Evolutionary conservation across 2,888 invertebrate species (phyloP).

Genomic region (Acanthococcus lagerstroemiae): DNA sequence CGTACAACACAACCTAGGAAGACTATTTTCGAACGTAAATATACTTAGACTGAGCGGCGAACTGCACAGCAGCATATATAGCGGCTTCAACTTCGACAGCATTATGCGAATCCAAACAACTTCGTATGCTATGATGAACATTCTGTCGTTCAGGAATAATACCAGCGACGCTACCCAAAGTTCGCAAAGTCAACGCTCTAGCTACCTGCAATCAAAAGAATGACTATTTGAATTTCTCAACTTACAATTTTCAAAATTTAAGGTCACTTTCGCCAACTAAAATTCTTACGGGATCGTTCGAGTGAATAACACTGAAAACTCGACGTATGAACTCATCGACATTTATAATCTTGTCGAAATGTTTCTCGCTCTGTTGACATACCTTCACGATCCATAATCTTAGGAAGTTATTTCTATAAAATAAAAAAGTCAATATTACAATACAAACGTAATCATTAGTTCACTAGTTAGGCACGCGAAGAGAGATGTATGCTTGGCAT

Average conservation of each 20-base stretch:
- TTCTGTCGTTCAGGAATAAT: slow-evolving; percentile 89
- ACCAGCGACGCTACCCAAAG: slow-evolving; percentile 82
- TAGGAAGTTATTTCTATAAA: slow-evolving; percentile 71
- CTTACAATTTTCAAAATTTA: not conserved
- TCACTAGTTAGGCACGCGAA: too few species aligned
- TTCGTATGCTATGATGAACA: slow-evolving; percentile 87
- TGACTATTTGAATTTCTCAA: not conserved
- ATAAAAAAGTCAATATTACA: not conserved
- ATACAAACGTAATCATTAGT: not conserved
- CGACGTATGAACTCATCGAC: slow-evolving; percentile 86
- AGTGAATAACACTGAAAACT: slow-evolving; percentile 87
- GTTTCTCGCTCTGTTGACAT: slow-evolving; percentile 90
- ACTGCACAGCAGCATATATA: slow-evolving; percentile 86
- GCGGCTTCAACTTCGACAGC: slow-evolving; percentile 93
- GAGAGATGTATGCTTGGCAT: slow-evolving; percentile 14
- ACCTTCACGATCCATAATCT: slow-evolving; percentile 85
- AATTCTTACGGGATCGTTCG: slow-evolving; percentile 71
- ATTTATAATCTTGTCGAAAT: slow-evolving; percentile 88
- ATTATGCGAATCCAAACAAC: slow-evolving; percentile 87
- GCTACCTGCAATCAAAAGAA: slow-evolving; percentile 49
- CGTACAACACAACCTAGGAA: not conserved
- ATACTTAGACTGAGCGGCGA: slow-evolving; percentile 87
- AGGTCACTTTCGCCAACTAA: not conserved
- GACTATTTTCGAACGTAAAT: slow-evolving; percentile 34
- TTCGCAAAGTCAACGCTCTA: slow-evolving; percentile 76